These are phyloP conservation scores for Rattus norvegicus DNA, from an alignment of 2,113 vertebrate genomes.

Conservation along the genomic window GRCr8 NC_086037.1:4081501-4082000, in stretches of 20 bases:
- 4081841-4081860: neutral
- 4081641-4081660: neutral
- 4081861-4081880: neutral
- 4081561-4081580: neutral
- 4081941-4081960: neutral
- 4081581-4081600: neutral
- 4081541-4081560: neutral
- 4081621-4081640: neutral
- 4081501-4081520: neutral
- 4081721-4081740: no score
- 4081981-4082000: neutral
- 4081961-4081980: neutral
- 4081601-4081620: neutral
- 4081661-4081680: neutral
- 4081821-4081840: neutral
- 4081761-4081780: no score
- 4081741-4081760: no score
- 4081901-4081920: neutral
- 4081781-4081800: neutral
- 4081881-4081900: neutral
- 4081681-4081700: neutral
- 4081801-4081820: neutral
- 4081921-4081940: neutral
- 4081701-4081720: neutral
- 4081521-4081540: neutral